phyloP scores from a whole-genome alignment of 2,888 invertebrate genomes.

The Piscicola geometra region DNA sequence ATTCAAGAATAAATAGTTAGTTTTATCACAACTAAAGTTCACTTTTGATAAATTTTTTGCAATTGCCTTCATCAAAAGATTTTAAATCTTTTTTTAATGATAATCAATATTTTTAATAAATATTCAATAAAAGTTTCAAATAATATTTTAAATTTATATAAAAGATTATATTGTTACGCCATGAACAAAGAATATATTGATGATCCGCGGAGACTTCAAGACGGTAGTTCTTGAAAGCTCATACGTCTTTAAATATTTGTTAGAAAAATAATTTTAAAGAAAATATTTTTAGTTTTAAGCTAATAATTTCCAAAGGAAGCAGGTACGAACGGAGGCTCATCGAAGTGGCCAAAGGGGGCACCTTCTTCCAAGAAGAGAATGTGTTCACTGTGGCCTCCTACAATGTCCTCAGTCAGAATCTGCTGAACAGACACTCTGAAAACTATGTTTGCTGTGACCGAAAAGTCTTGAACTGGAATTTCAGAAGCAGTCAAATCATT shows the following conservation, averaged over 20 bases:
- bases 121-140: too few species aligned
- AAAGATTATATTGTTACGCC: neutral
- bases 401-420: constrained; percentile 30
- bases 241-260: neutral
- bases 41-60: too few species aligned
- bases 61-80: too few species aligned
- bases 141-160: too few species aligned
- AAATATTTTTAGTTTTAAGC: neutral
- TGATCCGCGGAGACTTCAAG: neutral
- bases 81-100: too few species aligned
- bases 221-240: neutral
- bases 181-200: neutral
- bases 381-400: constrained; percentile 32
- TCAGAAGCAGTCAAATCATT: constrained; percentile 11
- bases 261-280: neutral
- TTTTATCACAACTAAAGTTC: too few species aligned
- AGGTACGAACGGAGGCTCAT: neutral
- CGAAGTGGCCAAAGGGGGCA: neutral
- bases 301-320: neutral
- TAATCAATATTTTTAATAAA: too few species aligned
- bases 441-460: constrained; percentile 16
- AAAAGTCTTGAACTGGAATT: constrained; percentile 22
- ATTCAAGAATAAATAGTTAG: too few species aligned
- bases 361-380: neutral
- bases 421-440: constrained; percentile 29